These are phyloP conservation scores for Piprites chloris DNA, from an alignment of 2,113 vertebrate species.

Conservation along the genomic window DNA sequence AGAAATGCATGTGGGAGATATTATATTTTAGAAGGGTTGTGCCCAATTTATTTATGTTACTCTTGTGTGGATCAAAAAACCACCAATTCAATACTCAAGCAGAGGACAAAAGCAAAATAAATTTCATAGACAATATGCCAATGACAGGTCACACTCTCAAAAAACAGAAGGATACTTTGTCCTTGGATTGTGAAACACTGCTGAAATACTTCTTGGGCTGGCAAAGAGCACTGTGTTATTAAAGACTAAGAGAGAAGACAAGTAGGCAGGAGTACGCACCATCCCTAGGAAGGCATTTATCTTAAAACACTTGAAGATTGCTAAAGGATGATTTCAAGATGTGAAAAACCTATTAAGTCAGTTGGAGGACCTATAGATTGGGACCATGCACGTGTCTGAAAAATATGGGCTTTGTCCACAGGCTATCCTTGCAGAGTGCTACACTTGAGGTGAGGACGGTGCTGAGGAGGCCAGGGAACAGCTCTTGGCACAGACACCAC, in stretches of 20 bases:
- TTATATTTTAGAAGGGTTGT: not conserved
- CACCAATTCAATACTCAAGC: not conserved
- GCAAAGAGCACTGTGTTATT: not conserved
- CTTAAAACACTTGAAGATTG: not conserved
- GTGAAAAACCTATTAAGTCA: not conserved
- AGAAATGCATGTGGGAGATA: not conserved
- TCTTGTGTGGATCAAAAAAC: not conserved
- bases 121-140: not conserved
- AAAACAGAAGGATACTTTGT: not conserved
- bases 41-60: conserved; percentile 4
- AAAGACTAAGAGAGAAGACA: not conserved
- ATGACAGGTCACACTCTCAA: conserved; percentile 31
- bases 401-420: not conserved
- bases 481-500: not conserved
- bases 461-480: not conserved
- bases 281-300: not conserved
- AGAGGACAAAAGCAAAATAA: conserved; percentile 39
- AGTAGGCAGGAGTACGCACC: not conserved
- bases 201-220: not conserved
- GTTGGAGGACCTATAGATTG: not conserved
- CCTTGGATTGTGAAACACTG: conserved; percentile 1
- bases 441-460: fast-evolving
- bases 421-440: not conserved
- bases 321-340: not conserved
- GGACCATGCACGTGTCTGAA: fast-evolving